Evolutionary conservation across 2,113 vertebrate species (phyloP), one percentile per base, ranked within the genome.

Genomic region (Centrocercus urophasianus): DNA sequence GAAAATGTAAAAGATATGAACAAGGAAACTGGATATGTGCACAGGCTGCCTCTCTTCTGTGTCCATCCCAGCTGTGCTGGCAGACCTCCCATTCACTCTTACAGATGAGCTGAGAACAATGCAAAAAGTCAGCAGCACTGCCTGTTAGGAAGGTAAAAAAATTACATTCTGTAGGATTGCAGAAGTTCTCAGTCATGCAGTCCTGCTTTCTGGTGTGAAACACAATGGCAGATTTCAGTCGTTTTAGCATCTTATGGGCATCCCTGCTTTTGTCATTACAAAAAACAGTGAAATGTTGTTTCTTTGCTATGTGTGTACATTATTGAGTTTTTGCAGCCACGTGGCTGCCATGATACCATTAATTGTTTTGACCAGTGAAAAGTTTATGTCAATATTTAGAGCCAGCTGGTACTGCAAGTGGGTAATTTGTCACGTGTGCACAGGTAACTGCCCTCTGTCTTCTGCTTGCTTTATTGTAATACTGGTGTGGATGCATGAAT

Each of bases 1-100:
- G 93, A 96, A 97, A 96, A 97, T 96, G 93, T 92, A 94, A 40
- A 88, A 90, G 82, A 72, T 94, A 94, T 91, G 72, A 89, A 91
- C 59, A 65, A 88, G 66, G 95, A 92, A 95, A 96, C 36, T 43
- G 74, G 90, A 97, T 95, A 74, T 57, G n/a, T 45, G 50, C 6
- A 14, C 65, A 83, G 72, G 56, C 79, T 94, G 78, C 84, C 69
- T 76, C 43, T 84, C 15, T 86, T 63, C 76, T 92, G 60, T 47
- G 71, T 86, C n/a, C 30, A 57, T 65, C 83, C 82, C 85, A 93
- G 90, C 84, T 95, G 88, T 93, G 91, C 88, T 71, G 85, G 64
- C 85, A 89, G 73, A 16, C 79, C 61, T 82, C 73, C 87, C 89
- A 70, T 77, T 95, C 92, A 22, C 17, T 90, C 42, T 43, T 86